Conservation (phyloP, 1,140 invertebrate species). For the Bombus confusus region DNA sequence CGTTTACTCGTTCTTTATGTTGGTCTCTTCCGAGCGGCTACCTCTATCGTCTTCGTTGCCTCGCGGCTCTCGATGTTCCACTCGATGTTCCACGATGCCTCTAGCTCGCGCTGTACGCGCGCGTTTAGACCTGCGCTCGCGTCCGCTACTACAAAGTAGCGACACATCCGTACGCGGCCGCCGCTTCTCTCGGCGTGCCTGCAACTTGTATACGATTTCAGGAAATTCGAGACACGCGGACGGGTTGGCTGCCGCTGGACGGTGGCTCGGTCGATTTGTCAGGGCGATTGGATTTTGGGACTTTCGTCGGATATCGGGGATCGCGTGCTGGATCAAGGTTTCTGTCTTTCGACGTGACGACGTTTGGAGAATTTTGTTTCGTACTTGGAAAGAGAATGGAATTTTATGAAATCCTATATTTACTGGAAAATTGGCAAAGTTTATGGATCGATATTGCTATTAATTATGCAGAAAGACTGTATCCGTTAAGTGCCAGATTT, state of each 20-base stretch:
- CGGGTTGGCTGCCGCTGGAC: not conserved
- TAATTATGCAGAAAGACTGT: too few species aligned
- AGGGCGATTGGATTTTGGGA: not conserved
- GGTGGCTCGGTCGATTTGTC: not conserved
- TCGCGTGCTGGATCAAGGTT: too few species aligned
- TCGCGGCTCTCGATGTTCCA: not conserved
- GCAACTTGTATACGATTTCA: conserved; percentile 28
- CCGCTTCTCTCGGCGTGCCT: not conserved
- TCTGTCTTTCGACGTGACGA: too few species aligned
- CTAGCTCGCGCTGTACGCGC: conserved; percentile 15
- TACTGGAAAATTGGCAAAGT: too few species aligned
- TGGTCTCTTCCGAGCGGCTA: not conserved
- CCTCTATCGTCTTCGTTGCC: not conserved
- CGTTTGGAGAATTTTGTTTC: too few species aligned
- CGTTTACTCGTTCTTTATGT: not conserved
- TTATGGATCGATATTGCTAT: too few species aligned
- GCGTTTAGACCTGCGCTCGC: not conserved
- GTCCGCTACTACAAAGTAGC: conserved; percentile 43
- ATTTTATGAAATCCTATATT: too few species aligned
- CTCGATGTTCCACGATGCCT: not conserved
- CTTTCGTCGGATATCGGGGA: too few species aligned
- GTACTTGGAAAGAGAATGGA: too few species aligned
- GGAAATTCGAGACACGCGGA: conserved; percentile 10
- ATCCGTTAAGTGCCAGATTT: too few species aligned
- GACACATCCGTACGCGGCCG: not conserved